These are phyloP conservation scores for Tyto alba DNA, from an alignment of 2,113 vertebrate species.

Conservation along the genomic window DNA sequence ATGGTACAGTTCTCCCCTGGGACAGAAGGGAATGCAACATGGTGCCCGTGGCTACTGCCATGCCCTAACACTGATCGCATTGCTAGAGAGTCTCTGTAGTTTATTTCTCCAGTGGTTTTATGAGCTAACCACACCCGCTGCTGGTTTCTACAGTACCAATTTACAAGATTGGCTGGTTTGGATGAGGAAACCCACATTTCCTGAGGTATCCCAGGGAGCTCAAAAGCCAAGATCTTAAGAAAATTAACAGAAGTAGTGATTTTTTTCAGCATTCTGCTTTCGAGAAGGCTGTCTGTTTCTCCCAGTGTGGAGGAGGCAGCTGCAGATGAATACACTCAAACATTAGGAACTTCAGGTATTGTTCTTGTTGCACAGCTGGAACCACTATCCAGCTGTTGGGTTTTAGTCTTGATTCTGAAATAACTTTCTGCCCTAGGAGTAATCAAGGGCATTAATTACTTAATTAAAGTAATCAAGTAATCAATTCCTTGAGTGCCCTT, in stretches of 20 bases:
- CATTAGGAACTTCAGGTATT: background rate
- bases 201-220: constrained; percentile 46
- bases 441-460: too few relatives aligned
- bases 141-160: constrained; percentile 52
- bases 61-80: background rate
- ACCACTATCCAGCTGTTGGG: background rate
- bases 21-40: background rate
- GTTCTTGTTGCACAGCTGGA: background rate
- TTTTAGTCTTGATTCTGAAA: background rate
- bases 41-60: background rate
- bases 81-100: constrained; percentile 6
- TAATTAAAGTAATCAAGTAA: too few relatives aligned
- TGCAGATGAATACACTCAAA: background rate
- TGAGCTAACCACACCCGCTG: constrained; percentile 33
- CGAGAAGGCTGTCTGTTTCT: background rate
- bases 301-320: background rate
- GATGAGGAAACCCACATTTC: constrained; percentile 57
- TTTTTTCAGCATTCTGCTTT: background rate
- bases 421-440: background rate
- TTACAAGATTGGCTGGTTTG: constrained; percentile 59
- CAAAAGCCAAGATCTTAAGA: constrained; percentile 15
- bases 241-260: background rate
- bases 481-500: background rate
- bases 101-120: constrained; percentile 33
- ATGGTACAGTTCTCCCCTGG: fast-evolving